Evolutionary conservation across 1,140 invertebrate species (phyloP), one percentile per base, ranked within the genome.

Genomic region (Heliconius hermathena): DNA sequence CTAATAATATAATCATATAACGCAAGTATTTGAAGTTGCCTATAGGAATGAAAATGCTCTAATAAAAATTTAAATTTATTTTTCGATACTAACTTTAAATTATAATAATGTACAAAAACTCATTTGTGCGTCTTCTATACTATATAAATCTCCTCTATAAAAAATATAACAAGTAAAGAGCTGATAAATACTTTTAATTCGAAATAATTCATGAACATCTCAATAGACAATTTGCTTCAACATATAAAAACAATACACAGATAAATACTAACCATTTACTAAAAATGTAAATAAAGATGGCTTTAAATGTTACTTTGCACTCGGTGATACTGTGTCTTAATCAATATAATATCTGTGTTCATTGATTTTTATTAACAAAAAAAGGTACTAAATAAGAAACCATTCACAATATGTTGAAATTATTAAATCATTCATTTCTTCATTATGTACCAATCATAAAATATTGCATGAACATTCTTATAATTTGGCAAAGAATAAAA

Each of bases 391-490:
- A 66, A 22, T 22, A 66, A 29, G n/a, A 8, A 2, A 36, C 6
- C 6, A 8, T 36, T 36, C 33, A 57, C 26, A 6, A 22, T 57
- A 57, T 57, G n/a, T 0, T 57, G 16, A 26, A 60, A 66, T 29
- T 66, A 60, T 38, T 66, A 41, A 71, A 16, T 60, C 46, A 18
- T 66, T 22, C 11, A 75, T 66, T 75, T 33, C 46, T 66, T 66
- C 60, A 66, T 66, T 11, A 29, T 29, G 26, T 66, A 18, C 26
- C 22, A 0, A 66, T 33, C 18, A 22, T 41, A 33, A 8, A 60
- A 60, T 75, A 75, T 66, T 75, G 74, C 74, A 75, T 75, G 74
- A 22, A 36, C 8, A n/a, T 9, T 54, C 8, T 75, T 76, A 76
- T 70, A 76, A 41, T 76, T 60, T 76, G 74, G 74, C 38, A 46